Evolutionary conservation across 2,797 vertebrate species (phyloP).

Genomic region (Alosa sapidissima): DNA sequence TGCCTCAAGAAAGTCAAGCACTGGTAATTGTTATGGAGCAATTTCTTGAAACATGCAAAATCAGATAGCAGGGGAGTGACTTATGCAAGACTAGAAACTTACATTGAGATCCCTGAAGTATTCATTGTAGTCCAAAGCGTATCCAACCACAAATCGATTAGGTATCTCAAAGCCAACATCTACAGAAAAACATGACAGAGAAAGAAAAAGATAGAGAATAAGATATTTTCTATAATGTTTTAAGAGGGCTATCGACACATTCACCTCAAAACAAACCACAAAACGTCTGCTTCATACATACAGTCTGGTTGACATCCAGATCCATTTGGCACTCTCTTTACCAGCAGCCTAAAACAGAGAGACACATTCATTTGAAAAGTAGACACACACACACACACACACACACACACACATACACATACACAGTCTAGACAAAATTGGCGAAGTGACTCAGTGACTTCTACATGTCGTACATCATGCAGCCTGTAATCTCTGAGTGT

Average conservation of each 20-base stretch:
- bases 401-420: constrained; percentile 25
- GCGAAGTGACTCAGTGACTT: constrained; percentile 14
- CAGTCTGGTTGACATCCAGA: constrained; percentile 85
- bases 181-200: constrained; percentile 60
- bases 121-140: constrained; percentile 95
- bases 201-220: not conserved
- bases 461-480: not conserved
- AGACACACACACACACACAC: not conserved
- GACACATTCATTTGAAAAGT: not conserved
- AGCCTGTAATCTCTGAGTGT: constrained; percentile 33
- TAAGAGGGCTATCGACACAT: not conserved
- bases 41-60: not conserved
- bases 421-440: constrained; percentile 24
- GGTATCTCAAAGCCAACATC: constrained; percentile 96
- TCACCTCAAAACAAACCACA: constrained; percentile 50
- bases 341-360: constrained; percentile 79
- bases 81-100: constrained; percentile 61
- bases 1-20: not conserved
- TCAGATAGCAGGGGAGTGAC: not conserved
- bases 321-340: constrained; percentile 82
- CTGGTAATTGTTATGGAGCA: not conserved
- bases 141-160: constrained; percentile 90
- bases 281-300: constrained; percentile 68
- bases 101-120: constrained; percentile 92
- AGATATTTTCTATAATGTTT: constrained; percentile 26